Evolutionary conservation across 1,140 invertebrate species (phyloP), one percentile per base, ranked within the genome.

Genomic region (Apis dorsata): DNA sequence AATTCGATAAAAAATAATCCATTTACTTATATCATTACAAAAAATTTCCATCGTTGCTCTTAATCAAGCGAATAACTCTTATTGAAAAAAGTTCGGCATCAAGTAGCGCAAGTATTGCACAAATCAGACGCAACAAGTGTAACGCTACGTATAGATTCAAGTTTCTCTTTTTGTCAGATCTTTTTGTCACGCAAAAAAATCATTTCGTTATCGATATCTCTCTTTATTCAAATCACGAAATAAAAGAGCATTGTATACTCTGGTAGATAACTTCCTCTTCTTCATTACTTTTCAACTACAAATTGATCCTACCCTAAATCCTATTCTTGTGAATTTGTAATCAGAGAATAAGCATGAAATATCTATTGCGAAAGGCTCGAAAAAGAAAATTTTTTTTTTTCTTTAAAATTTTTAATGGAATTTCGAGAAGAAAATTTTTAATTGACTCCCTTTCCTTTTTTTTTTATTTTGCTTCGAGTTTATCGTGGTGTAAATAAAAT

Each of bases 341-440:
- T 24, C 13, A 24, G 9, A 63, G n/a, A 17, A 49, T 21, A 21
- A 66, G 4, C 17, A 72, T 9, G 34, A 72, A 72, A 19, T 7
- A 8, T 28, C 53, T 15, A 57, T 72, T 57, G 70, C 57, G 21
- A 60, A 21, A 55, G 44, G 9, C 44, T 70, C 44, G 10, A 12
- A 2, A 53, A 24, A 11, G 24, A 24, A 24, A 24, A 24, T 24
- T 24, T 24, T 24, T 24, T 24, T 24, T 24, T 24, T 24, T 17
- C 57, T 19, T 66, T 69, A 51, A 49, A 69, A 69, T 60, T 19
- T n/a, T 12, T 51, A 21, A 2, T 11, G 15, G n/a, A 65, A 51
- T 34, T 55, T 28, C 44, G 57, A 24, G 55, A 24, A 11, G 77
- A 79, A 70, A 69, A 70, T 70, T 59, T 59, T n/a, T 44, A 66